Conservation (phyloP, 2,888 invertebrate species). For the Nematopogon swammerdamellus region DNA sequence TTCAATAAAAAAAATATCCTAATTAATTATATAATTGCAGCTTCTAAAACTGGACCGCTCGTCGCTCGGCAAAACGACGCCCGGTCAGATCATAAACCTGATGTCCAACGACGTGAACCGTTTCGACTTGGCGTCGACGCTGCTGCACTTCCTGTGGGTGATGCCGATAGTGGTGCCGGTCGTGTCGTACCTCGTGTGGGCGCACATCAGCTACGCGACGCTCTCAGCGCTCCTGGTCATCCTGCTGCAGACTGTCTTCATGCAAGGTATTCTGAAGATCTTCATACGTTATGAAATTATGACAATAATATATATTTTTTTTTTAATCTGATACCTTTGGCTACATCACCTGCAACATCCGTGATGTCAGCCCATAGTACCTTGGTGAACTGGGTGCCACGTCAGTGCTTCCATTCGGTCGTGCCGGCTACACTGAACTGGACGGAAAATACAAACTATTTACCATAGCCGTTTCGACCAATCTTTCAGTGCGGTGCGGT, state of each 20-base stretch:
- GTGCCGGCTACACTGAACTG: too few relatives aligned
- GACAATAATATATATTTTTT: neutral
- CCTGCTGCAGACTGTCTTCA: constrained; percentile 59
- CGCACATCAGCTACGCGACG: constrained; percentile 37
- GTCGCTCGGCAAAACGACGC: constrained; percentile 58
- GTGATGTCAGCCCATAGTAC: too few relatives aligned
- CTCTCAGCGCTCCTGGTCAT: constrained; percentile 42
- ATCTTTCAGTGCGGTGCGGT: too few relatives aligned
- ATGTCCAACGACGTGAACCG: constrained; percentile 83
- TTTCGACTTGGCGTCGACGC: constrained; percentile 69
- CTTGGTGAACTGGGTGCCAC: too few relatives aligned
- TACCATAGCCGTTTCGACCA: too few relatives aligned
- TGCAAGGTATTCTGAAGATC: constrained; percentile 32
- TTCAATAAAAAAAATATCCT: too few relatives aligned
- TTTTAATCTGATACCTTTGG: too few relatives aligned
- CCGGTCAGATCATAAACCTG: constrained; percentile 80
- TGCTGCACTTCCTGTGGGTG: constrained; percentile 76
- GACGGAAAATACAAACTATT: too few relatives aligned
- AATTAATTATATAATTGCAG: too few relatives aligned
- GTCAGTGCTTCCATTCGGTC: too few relatives aligned
- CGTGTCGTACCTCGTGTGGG: constrained; percentile 44
- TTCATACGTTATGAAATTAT: neutral
- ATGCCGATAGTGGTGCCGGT: constrained; percentile 72
- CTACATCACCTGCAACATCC: too few relatives aligned
- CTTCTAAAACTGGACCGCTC: constrained; percentile 49